These are phyloP conservation scores for Dichetophora obliterata DNA, from an alignment of 2,888 invertebrate species.

Conservation along the genomic window DNA sequence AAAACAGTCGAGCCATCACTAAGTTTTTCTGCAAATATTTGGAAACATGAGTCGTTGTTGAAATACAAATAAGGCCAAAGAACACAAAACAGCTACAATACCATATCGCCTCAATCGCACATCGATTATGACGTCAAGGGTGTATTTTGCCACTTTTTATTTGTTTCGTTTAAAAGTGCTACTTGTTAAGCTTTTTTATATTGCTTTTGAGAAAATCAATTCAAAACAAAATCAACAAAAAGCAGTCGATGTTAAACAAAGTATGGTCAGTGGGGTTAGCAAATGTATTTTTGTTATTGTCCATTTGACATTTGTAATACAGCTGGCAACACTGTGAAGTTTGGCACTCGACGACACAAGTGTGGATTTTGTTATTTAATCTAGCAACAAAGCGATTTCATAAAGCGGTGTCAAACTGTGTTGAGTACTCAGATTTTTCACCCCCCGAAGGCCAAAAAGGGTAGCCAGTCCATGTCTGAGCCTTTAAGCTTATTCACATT, in stretches of 20 bases:
- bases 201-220: too few species aligned
- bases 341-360: background rate
- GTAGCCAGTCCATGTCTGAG: too few species aligned
- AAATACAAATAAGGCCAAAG: background rate
- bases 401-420: too few species aligned
- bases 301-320: background rate
- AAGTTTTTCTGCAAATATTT: constrained; percentile 8
- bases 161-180: too few species aligned
- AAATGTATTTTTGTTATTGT: background rate
- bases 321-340: background rate
- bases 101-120: background rate
- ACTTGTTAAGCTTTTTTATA: too few species aligned
- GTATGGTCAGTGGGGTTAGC: background rate
- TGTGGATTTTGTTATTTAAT: constrained; percentile 15
- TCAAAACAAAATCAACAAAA: too few species aligned
- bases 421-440: too few species aligned
- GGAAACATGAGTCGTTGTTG: background rate
- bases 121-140: constrained; percentile 23
- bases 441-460: too few species aligned
- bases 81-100: background rate
- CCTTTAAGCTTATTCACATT: too few species aligned
- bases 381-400: background rate
- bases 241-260: background rate
- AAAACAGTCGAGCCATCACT: background rate
- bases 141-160: background rate